Evolutionary conservation across 2,888 invertebrate genomes (phyloP).

Genomic region (Eupithecia subumbrata): DNA sequence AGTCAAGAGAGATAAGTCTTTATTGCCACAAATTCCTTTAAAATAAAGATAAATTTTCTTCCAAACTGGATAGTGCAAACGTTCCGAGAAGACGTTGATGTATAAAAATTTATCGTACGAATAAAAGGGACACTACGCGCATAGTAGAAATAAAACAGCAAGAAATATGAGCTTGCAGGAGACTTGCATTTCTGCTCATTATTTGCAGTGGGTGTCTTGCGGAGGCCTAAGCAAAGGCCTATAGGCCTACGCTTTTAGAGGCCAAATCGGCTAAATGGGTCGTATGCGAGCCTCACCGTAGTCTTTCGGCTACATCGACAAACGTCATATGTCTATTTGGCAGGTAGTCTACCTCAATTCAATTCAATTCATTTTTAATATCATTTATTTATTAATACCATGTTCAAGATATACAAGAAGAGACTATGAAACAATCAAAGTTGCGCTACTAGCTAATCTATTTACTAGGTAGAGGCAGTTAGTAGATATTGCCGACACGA

Average conservation of each 20-base stretch:
- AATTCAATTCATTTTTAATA: too few species aligned
- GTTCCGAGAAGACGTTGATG: constrained; percentile 31
- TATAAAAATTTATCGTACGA: constrained; percentile 42
- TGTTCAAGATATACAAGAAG: too few species aligned
- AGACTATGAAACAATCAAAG: not conserved
- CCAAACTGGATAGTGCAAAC: constrained; percentile 16
- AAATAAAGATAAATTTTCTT: constrained; percentile 29
- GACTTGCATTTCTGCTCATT: not conserved
- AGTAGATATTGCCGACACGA: constrained; percentile 27
- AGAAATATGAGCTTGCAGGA: not conserved
- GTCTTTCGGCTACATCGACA: not conserved
- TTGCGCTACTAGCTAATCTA: not conserved
- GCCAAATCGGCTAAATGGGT: not conserved
- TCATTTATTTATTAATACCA: too few species aligned
- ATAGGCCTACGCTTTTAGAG: not conserved
- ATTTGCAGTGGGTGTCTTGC: not conserved
- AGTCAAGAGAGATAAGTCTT: constrained; percentile 15
- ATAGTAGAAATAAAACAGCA: constrained; percentile 16
- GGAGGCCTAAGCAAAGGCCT: not conserved
- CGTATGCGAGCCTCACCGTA: not conserved
- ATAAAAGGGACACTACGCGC: constrained; percentile 21
- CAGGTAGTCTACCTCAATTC: not conserved
- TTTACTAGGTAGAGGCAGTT: constrained; percentile 24
- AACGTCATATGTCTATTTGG: not conserved
- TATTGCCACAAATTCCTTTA: constrained; percentile 16